Base-by-base conservation (phyloP, 1,140 invertebrate genomes). In the Homarus americanus region DNA sequence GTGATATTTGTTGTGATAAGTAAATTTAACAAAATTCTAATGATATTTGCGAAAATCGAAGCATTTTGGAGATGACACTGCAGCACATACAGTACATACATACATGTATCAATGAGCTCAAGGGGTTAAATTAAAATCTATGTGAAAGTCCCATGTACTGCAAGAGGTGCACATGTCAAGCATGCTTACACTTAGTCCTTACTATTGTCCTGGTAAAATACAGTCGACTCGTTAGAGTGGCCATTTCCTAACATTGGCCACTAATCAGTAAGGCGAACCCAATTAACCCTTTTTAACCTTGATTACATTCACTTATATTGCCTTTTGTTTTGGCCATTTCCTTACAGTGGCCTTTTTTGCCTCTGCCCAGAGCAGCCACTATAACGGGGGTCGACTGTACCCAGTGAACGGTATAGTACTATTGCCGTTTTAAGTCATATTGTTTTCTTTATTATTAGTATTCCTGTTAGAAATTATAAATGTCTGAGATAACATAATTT, bases 261-360 rank as follows among this genome's bases (percentile, higher is more conserved):
- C 86, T 87, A 34, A 69, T 40, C 66, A 24, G 36, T 79, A 53
- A 69, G 40, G 34, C 58, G 80, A 63, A 66, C 76, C 76, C 83
- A 85, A 69, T 87, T 87, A 87, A 87, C 86, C 86, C 86, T 49
- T 66, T 87, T 69, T 87, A 87, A 80, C 86, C 58, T 49, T 87
- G 36, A 87, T 79, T 87, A 66, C 86, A 87, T 66, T 87, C 75
- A 87, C 86, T 87, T 75, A 87, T 87, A 66, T 80, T 87, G 58
- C 86, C 41, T 87, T 87, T 87, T 87, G 63, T 87, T 87, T 58
- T 87, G 86, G 86, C 86, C 76, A 87, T 87, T 87, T 87, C 78
- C 86, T 87, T 87, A 87, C 86, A 87, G 86, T 87, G 86, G 86
- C 86, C 86, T 87, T 87, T 87, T 87, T 87, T 78, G 86, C 86